Conservation (phyloP, 2,888 invertebrate species). For the Sarcophaga rosellei region DNA sequence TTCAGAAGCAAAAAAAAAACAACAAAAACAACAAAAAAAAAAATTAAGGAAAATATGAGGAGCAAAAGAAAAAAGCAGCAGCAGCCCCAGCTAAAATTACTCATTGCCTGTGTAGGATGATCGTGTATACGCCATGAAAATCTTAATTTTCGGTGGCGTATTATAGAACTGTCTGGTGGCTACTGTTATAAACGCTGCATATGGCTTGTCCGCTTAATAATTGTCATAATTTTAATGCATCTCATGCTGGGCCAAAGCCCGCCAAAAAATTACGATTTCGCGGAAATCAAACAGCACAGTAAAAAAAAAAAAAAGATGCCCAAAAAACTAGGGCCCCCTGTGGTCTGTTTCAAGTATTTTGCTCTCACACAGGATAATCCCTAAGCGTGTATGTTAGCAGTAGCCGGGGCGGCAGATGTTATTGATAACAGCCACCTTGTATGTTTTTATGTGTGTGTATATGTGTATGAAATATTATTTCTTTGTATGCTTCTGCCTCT, state of each 20-base stretch:
- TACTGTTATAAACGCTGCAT: conserved; percentile 62
- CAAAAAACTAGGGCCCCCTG: conserved; percentile 51
- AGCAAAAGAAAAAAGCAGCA: too few relatives aligned
- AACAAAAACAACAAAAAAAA: too few relatives aligned
- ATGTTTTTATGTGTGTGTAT: not conserved
- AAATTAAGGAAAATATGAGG: too few relatives aligned
- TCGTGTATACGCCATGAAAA: conserved; percentile 2
- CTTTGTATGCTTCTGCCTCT: conserved; percentile 29
- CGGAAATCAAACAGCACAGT: conserved; percentile 68
- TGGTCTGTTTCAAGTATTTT: conserved; percentile 57
- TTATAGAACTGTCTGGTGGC: conserved; percentile 47
- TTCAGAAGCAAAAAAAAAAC: not conserved
- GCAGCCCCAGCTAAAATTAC: too few relatives aligned
- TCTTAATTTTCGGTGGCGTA: conserved; percentile 58
- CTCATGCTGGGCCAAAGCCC: conserved; percentile 70
- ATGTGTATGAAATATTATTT: conserved; percentile 61
- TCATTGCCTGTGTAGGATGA: too few relatives aligned
- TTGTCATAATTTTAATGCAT: conserved; percentile 78
- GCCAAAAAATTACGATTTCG: conserved; percentile 67
- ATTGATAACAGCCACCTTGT: conserved; percentile 54
- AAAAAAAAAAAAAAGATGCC: too few relatives aligned
- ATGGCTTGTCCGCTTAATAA: conserved; percentile 74
- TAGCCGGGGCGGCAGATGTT: conserved; percentile 65
- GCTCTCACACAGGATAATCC: conserved; percentile 51
- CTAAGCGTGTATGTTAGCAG: conserved; percentile 65